Evolutionary conservation across 2,113 vertebrate species (phyloP).

Genomic region (Ictalurus furcatus): DNA sequence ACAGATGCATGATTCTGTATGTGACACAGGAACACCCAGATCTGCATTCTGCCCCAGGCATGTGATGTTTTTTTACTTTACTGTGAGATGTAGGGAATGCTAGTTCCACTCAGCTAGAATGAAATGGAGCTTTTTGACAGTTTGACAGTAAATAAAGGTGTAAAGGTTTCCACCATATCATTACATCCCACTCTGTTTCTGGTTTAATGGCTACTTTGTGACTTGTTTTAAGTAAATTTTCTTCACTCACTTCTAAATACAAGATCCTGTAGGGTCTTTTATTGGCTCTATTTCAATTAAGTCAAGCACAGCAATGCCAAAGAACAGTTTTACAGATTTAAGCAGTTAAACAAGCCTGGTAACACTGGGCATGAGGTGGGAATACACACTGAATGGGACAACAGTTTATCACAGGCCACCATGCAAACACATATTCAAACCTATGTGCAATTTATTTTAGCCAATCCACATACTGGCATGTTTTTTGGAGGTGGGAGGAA

Average conservation of each 20-base stretch:
- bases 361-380: neutral
- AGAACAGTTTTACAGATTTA: neutral
- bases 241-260: neutral
- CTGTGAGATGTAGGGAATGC: neutral
- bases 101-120: neutral
- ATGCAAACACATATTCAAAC: neutral
- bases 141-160: slow-evolving; percentile 12
- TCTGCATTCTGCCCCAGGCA: slow-evolving; percentile 15
- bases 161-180: neutral
- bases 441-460: neutral
- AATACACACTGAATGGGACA: neutral
- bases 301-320: neutral
- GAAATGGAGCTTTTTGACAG: neutral
- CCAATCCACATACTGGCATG: neutral
- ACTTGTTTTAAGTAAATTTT: slow-evolving; percentile 12
- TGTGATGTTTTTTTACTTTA: slow-evolving; percentile 11
- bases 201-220: neutral
- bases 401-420: neutral
- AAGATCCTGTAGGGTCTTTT: neutral
- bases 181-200: slow-evolving; percentile 9
- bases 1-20: neutral
- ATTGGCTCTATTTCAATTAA: neutral
- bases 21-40: neutral
- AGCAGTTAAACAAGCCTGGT: neutral
- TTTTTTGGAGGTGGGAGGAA: neutral